Evolutionary conservation across 35 echinoderm and acorn worm species (phyloP).

Genomic region (Apostichopus parvimensis): DNA sequence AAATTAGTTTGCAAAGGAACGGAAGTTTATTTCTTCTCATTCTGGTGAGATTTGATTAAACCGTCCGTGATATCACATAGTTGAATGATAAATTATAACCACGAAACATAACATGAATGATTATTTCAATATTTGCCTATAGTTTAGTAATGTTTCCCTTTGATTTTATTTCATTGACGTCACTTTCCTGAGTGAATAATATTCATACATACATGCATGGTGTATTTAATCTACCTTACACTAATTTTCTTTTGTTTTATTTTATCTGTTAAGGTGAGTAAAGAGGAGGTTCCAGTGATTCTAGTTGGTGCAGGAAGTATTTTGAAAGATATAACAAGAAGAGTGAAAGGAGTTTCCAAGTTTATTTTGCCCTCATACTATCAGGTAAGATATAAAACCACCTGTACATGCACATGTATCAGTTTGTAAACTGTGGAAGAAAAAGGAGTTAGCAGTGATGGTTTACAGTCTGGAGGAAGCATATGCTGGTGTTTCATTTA

Average conservation of each 20-base stretch:
- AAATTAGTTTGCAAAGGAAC: neutral
- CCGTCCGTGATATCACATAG: too few relatives aligned
- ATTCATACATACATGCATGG: too few relatives aligned
- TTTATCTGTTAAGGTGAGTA: constrained; percentile 51
- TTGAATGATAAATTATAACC: too few relatives aligned
- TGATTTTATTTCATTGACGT: too few relatives aligned
- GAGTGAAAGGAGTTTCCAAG: constrained; percentile 65
- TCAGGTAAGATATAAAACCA: constrained; percentile 55
- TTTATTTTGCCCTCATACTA: constrained; percentile 82
- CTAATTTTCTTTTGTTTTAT: neutral
- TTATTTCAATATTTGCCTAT: too few relatives aligned
- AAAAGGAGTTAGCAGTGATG: too few relatives aligned
- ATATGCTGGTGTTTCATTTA: neutral
- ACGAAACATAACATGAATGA: too few relatives aligned
- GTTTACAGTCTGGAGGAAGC: neutral
- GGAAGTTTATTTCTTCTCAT: neutral
- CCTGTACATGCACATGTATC: too few relatives aligned
- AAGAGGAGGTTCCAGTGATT: constrained; percentile 67
- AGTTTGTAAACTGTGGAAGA: too few relatives aligned
- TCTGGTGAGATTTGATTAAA: neutral
- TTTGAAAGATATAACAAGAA: constrained; percentile 63
- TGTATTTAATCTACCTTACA: too few relatives aligned
- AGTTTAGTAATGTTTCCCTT: too few relatives aligned
- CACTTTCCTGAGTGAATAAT: too few relatives aligned
- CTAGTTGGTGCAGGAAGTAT: constrained; percentile 95